Conservation (phyloP, 2,113 vertebrate genomes). For the Alouatta palliata region DNA sequence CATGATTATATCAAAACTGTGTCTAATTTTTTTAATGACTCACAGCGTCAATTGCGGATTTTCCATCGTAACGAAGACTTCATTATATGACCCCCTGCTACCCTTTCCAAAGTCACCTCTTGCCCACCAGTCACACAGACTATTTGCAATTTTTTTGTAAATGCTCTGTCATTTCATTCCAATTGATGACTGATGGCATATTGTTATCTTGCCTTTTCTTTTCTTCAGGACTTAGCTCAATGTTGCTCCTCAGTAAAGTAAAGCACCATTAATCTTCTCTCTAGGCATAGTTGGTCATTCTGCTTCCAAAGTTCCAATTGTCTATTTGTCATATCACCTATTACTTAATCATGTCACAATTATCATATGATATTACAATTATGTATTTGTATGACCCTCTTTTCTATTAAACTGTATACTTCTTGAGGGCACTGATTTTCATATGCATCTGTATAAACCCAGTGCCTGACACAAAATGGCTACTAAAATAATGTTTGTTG, state of each 20-base stretch:
- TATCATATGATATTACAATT: background rate
- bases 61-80: background rate
- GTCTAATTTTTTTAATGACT: background rate
- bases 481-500: background rate
- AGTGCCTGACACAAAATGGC: background rate
- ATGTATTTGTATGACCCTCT: background rate
- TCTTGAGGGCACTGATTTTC: background rate
- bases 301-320: background rate
- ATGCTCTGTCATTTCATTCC: background rate
- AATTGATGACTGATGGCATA: background rate
- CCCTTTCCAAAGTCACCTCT: background rate
- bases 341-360: background rate
- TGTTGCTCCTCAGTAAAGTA: background rate
- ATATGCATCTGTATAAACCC: background rate
- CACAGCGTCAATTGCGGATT: background rate
- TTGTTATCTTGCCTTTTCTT: background rate
- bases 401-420: background rate
- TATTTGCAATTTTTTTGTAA: background rate
- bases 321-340: background rate
- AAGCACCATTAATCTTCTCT: background rate
- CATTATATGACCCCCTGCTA: background rate
- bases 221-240: background rate
- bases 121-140: background rate
- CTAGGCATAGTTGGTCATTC: background rate
- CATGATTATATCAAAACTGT: background rate